These are phyloP conservation scores for Scalopus aquaticus DNA, from an alignment of 2,113 vertebrate genomes.

Conservation along the genomic window DNA sequence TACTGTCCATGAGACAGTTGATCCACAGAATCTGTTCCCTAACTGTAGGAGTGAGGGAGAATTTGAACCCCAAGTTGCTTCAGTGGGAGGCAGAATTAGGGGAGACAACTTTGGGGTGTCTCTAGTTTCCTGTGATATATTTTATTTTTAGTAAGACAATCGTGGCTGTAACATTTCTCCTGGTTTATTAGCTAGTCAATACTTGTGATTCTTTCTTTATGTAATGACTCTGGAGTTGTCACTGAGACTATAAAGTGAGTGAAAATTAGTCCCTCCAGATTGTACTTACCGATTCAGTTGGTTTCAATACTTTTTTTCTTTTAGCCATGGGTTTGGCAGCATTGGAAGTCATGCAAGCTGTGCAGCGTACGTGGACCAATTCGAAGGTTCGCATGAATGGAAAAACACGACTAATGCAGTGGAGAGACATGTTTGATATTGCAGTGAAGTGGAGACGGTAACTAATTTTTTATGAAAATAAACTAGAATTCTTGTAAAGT, in stretches of 20 bases:
- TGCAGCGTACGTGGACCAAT: conserved; percentile 96
- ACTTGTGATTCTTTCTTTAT: not conserved
- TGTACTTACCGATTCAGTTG: not conserved
- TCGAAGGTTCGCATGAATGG: conserved; percentile 97
- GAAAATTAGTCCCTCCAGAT: no score
- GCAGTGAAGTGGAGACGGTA: conserved; percentile 99
- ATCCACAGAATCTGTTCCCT: not conserved
- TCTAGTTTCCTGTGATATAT: not conserved
- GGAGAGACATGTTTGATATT: conserved; percentile 99
- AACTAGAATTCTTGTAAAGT: not conserved
- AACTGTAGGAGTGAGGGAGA: not conserved
- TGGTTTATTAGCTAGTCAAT: not conserved
- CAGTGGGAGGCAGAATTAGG: not conserved
- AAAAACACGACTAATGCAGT: conserved; percentile 96
- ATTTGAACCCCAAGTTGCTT: not conserved
- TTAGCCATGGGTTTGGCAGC: conserved; percentile 97
- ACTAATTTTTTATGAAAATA: conserved; percentile 67
- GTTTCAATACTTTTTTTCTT: not conserved
- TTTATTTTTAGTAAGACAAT: not conserved
- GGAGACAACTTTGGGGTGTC: not conserved
- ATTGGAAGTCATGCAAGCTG: conserved; percentile 97
- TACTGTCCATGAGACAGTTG: accelerated
- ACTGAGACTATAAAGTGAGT: not conserved
- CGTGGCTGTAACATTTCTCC: accelerated
- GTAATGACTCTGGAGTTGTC: not conserved